phyloP scores from a whole-genome alignment of 1,140 invertebrate genomes.

The Drosophila kanapiae region DNA sequence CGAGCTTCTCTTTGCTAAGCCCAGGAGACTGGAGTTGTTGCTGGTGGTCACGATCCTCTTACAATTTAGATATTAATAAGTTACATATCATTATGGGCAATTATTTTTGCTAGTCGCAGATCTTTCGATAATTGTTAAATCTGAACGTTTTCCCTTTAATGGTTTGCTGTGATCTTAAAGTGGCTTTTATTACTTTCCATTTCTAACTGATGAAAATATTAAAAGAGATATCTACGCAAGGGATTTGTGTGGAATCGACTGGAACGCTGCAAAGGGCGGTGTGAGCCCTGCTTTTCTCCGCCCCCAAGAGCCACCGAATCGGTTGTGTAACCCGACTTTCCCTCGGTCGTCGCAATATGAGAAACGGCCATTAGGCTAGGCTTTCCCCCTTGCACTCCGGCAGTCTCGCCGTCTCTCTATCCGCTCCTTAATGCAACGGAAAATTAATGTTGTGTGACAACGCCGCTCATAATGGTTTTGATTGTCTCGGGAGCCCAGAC shows the following conservation, averaged over 20 bases:
- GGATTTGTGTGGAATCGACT: conserved; percentile 32
- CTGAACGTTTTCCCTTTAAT: background rate
- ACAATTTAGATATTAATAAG: background rate
- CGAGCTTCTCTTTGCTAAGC: too few species aligned
- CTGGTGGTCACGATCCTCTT: background rate
- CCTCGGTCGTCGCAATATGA: conserved; percentile 19
- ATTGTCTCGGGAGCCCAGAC: conserved; percentile 8
- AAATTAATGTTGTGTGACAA: conserved; percentile 51
- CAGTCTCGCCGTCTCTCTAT: background rate
- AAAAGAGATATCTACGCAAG: conserved; percentile 12
- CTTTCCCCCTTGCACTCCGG: conserved; percentile 23
- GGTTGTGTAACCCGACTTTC: conserved; percentile 47
- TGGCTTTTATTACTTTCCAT: conserved; percentile 11
- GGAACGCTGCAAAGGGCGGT: conserved; percentile 19
- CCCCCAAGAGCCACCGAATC: conserved; percentile 7
- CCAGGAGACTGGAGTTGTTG: background rate
- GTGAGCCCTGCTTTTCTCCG: background rate
- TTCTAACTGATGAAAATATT: conserved; percentile 26
- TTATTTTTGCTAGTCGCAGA: conserved; percentile 18
- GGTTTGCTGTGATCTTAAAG: background rate
- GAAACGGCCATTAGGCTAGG: conserved; percentile 35
- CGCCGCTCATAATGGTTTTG: conserved; percentile 30
- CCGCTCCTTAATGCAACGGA: conserved; percentile 30
- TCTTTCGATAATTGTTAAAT: conserved; percentile 15
- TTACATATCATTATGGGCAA: background rate